Evolutionary conservation across 2,113 vertebrate species (phyloP).

Genomic region (Nicator chloris): DNA sequence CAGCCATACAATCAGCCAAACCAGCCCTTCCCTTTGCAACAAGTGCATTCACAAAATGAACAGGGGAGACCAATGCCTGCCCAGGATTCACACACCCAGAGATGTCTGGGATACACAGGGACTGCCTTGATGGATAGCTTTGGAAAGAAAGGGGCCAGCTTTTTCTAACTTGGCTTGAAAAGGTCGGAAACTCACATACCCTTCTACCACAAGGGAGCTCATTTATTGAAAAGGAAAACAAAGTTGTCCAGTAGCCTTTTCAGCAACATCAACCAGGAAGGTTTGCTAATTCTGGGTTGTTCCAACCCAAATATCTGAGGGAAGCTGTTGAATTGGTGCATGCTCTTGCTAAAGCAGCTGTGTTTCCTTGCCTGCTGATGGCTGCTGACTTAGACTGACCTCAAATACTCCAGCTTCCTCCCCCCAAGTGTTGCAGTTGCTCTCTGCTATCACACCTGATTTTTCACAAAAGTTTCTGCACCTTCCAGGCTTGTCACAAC

Average conservation of each 20-base stretch:
- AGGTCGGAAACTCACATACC: neutral
- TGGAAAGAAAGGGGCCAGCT: neutral
- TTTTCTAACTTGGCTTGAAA: neutral
- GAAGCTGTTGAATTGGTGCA: neutral
- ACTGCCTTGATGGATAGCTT: neutral
- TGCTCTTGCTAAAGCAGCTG: neutral
- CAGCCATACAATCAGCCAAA: neutral
- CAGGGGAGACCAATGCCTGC: neutral
- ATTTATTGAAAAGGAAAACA: neutral
- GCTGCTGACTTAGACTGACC: neutral
- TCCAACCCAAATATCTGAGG: neutral
- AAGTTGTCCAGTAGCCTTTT: neutral
- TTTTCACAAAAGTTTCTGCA: neutral
- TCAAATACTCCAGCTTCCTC: neutral
- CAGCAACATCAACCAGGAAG: neutral
- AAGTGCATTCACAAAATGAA: neutral
- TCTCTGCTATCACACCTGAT: neutral
- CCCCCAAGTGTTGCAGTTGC: rapidly evolving
- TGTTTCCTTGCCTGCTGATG: neutral
- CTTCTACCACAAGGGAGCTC: neutral
- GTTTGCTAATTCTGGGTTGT: neutral
- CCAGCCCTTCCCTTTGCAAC: neutral
- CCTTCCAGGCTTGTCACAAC: neutral
- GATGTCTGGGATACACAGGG: rapidly evolving
- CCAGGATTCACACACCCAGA: neutral